A percentile compares a stretch with the other conserved stretches of the same genome.
phyloP scores from a whole-genome alignment of 2,113 vertebrate species.

The Dipodomys stephensi region DNA sequence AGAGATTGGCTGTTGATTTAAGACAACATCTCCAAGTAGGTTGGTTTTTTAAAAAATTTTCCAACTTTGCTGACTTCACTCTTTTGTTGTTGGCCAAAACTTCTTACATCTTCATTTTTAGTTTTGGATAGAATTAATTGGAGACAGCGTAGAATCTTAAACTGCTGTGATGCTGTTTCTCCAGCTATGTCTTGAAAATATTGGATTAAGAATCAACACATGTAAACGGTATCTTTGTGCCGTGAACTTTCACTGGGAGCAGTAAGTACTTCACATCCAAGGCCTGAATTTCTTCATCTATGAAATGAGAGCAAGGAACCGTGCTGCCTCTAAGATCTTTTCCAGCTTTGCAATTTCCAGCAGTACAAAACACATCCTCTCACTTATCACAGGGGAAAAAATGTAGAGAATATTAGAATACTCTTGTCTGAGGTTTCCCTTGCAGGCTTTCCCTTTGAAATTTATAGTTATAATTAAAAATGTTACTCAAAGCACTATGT shows the following conservation, averaged over 20 bases:
- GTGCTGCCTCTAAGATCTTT: not conserved
- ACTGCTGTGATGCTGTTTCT: not conserved
- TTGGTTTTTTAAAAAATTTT: not conserved
- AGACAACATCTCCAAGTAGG: not conserved
- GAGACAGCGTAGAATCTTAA: not conserved
- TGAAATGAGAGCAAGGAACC: not conserved
- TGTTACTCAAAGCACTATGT: not conserved
- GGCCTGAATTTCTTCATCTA: not conserved
- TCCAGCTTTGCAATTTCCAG: not conserved
- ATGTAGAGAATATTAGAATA: not conserved
- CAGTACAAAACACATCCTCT: not conserved
- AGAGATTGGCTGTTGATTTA: not conserved
- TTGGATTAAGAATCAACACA: not conserved
- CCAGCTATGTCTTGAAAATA: not conserved
- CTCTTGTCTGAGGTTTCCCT: not conserved
- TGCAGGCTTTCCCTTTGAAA: constrained; percentile 8
- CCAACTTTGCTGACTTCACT: not conserved
- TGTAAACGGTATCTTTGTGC: not conserved
- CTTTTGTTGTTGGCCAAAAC: not conserved
- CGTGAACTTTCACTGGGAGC: not conserved
- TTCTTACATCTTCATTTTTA: not conserved
- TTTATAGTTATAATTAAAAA: not conserved
- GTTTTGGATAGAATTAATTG: not conserved
- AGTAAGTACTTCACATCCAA: not conserved
- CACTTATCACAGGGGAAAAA: not conserved